phyloP scores from a whole-genome alignment of 2,113 vertebrate genomes.

The Nycticorax nycticorax region DNA sequence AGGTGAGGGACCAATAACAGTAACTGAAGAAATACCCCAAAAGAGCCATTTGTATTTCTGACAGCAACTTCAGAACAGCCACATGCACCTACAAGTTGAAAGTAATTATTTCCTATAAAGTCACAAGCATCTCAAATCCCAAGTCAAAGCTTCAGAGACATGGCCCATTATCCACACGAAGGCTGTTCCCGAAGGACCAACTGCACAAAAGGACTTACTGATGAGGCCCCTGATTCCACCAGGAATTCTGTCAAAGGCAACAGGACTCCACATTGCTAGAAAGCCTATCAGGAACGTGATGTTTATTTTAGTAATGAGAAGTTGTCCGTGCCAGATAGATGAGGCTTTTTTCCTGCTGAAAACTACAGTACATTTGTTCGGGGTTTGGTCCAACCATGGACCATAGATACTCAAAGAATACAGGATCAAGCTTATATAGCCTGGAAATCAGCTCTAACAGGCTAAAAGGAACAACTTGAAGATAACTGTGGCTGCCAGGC shows the following conservation, averaged over 20 bases:
- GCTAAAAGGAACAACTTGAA: not conserved
- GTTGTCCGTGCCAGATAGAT: not conserved
- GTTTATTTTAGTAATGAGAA: not conserved
- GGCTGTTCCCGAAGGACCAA: not conserved
- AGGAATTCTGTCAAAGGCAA: slow-evolving; percentile 17
- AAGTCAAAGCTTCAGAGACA: not conserved
- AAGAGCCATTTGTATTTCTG: not conserved
- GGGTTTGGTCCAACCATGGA: not conserved
- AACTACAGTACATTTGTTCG: not conserved
- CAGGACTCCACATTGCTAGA: not conserved
- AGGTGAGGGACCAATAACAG: not conserved
- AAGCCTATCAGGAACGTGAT: not conserved
- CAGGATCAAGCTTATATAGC: not conserved
- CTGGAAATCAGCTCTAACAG: not conserved
- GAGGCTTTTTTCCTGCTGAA: not conserved
- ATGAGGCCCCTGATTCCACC: not conserved
- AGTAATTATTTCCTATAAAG: not conserved
- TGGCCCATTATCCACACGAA: not conserved
- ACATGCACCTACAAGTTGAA: not conserved
- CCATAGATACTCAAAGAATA: not conserved
- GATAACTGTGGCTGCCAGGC: not conserved
- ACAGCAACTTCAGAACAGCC: not conserved
- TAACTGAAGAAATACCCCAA: not conserved
- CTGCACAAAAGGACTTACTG: not conserved
- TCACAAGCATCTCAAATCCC: not conserved